Conservation (phyloP, 2,113 vertebrate species). For the Lepisosteus oculatus region DNA sequence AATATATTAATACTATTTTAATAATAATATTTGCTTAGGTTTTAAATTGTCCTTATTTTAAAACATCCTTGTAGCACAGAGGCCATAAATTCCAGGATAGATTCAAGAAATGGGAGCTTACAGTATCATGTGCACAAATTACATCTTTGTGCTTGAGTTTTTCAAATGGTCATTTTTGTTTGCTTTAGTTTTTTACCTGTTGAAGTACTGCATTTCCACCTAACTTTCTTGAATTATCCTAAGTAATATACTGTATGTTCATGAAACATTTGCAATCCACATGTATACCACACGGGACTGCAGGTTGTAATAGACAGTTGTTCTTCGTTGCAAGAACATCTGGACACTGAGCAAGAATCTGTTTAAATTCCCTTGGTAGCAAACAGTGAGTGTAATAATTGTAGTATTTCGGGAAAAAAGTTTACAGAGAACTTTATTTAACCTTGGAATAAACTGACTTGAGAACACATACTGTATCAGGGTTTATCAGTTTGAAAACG, state of each 20-base stretch:
- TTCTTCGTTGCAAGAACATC: conserved; percentile 57
- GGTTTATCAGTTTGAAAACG: conserved; percentile 30
- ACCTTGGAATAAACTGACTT: conserved; percentile 40
- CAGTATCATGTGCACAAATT: too few relatives aligned
- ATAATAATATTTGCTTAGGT: too few relatives aligned
- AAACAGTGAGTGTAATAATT: conserved; percentile 27
- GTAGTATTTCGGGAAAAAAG: conserved; percentile 51
- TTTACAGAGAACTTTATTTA: conserved; percentile 53
- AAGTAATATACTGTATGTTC: too few relatives aligned
- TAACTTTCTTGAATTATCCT: neutral
- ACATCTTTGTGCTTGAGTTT: too few relatives aligned
- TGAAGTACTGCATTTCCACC: neutral
- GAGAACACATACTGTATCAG: conserved; percentile 40
- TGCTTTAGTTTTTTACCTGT: too few relatives aligned
- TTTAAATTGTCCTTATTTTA: too few relatives aligned
- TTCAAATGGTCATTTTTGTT: too few relatives aligned
- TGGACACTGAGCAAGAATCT: conserved; percentile 48
- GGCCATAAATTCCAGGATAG: too few relatives aligned
- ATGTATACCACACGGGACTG: conserved; percentile 36
- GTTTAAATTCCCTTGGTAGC: conserved; percentile 30
- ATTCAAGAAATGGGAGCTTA: too few relatives aligned
- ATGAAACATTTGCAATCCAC: conserved; percentile 30
- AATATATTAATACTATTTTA: too few relatives aligned
- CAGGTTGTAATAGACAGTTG: conserved; percentile 52
- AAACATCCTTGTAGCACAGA: too few relatives aligned